Percentiles rank a stretch among this genome's conserved stretches.
Conservation (phyloP, 2,888 invertebrate genomes). For the Eledona agricola region DNA sequence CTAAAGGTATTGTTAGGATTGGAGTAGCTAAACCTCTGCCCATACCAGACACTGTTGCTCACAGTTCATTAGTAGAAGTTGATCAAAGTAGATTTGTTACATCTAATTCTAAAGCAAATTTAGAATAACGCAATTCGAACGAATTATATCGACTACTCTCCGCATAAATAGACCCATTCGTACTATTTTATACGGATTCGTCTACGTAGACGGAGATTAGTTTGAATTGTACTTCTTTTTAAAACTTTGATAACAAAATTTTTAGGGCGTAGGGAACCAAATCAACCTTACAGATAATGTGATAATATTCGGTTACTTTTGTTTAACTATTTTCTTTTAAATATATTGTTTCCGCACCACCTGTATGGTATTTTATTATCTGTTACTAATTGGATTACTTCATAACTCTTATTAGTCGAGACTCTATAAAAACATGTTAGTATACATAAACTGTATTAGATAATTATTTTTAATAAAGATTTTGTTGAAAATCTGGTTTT, state of each 20-base stretch:
- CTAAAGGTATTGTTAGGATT: conserved; percentile 92
- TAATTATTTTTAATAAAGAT: conserved; percentile 29
- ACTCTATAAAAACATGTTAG: conserved; percentile 6
- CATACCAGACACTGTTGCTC: conserved; percentile 73
- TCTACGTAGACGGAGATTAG: conserved; percentile 18
- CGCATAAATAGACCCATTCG: conserved; percentile 11
- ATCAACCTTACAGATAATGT: conserved; percentile 8
- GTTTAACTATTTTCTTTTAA: conserved; percentile 8
- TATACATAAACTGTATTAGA: conserved; percentile 20
- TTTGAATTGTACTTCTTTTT: conserved; percentile 21
- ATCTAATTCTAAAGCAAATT: conserved; percentile 40
- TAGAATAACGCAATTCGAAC: conserved; percentile 29
- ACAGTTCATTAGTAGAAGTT: conserved; percentile 59
- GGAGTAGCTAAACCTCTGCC: conserved; percentile 95
- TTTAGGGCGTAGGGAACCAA: conserved; percentile 14
- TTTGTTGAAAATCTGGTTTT: conserved; percentile 18
- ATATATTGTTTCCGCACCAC: conserved; percentile 13
- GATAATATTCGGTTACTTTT: conserved; percentile 21
- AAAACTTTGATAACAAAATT: conserved; percentile 29
- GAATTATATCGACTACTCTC: conserved; percentile 24
- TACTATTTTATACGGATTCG: too few species aligned
- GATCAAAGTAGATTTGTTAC: conserved; percentile 54
- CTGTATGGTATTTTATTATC: conserved; percentile 16
- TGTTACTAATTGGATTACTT: conserved; percentile 5
- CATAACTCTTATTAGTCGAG: not conserved